phyloP scores from a whole-genome alignment of 2,113 vertebrate species.

The Proterorhinus semilunaris region DNA sequence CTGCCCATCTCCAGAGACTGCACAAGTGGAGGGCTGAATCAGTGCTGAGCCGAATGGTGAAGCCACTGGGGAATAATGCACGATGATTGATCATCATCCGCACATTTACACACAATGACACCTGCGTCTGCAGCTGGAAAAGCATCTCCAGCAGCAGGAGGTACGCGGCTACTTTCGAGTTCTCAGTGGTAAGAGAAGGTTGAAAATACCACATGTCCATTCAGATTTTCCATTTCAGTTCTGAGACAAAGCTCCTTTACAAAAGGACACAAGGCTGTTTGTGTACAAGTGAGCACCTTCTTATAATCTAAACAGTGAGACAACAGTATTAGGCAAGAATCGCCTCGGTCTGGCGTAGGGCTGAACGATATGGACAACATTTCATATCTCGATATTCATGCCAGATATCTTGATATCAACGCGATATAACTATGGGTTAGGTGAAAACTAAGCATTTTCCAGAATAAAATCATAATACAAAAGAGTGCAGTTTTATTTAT shows the following conservation, averaged over 20 bases:
- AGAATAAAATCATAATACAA: too few species aligned
- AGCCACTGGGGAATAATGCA: neutral
- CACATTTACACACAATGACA: constrained; percentile 17
- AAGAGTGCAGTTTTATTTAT: too few species aligned
- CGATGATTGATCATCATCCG: neutral
- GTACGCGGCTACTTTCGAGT: constrained; percentile 18
- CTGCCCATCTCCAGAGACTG: neutral
- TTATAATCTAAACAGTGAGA: neutral
- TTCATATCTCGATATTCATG: too few species aligned
- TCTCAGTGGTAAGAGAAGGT: neutral
- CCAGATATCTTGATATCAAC: too few species aligned
- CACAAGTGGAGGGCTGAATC: neutral
- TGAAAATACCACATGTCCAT: too few species aligned
- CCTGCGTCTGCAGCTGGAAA: constrained; percentile 52
- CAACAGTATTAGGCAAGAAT: neutral
- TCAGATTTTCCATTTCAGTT: neutral
- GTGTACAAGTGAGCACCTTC: neutral
- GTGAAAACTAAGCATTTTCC: too few species aligned
- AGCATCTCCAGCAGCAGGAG: constrained; percentile 38
- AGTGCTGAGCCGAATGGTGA: neutral
- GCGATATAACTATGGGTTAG: too few species aligned
- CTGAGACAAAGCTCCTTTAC: neutral
- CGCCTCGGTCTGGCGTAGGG: neutral
- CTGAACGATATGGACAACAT: too few species aligned
- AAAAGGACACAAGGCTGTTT: neutral